These are phyloP conservation scores for Seira ritae DNA, from an alignment of 2,888 invertebrate species.

Conservation along the genomic window DNA sequence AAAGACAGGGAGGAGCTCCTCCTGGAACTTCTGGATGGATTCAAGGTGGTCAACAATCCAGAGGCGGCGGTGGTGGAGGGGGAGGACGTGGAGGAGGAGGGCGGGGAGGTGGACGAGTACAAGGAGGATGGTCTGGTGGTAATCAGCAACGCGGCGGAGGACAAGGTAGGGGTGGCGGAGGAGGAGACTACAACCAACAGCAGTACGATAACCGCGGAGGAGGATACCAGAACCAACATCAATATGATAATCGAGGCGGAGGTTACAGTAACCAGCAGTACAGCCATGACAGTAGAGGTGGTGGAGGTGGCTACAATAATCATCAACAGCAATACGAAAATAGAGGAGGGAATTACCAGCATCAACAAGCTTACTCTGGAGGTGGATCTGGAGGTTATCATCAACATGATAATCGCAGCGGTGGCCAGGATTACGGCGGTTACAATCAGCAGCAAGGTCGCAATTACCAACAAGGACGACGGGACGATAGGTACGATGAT, in stretches of 20 bases:
- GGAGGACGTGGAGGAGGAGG: slow-evolving; percentile 73
- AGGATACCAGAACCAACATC: slow-evolving; percentile 20
- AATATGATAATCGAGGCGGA: slow-evolving; percentile 25
- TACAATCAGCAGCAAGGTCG: slow-evolving; percentile 43
- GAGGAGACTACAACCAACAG: slow-evolving; percentile 23
- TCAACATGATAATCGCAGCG: slow-evolving; percentile 59
- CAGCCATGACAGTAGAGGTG: no score
- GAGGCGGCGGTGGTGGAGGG: slow-evolving; percentile 74
- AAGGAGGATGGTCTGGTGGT: slow-evolving; percentile 69
- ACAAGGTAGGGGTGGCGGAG: slow-evolving; percentile 70
- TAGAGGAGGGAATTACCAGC: slow-evolving; percentile 32
- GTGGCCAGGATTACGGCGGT: no score
- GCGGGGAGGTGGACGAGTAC: slow-evolving; percentile 69
- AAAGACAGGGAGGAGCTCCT: slow-evolving; percentile 76
- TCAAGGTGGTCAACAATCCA: slow-evolving; percentile 74
- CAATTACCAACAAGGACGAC: slow-evolving; percentile 29
- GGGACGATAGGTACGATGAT: slow-evolving; percentile 37
- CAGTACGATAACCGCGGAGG: slow-evolving; percentile 60
- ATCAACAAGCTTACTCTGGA: no score
- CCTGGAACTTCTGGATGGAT: slow-evolving; percentile 73
- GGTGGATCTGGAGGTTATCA: slow-evolving; percentile 63
- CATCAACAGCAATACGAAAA: slow-evolving; percentile 26
- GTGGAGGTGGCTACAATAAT: slow-evolving; percentile 31
- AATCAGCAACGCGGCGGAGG: slow-evolving; percentile 72
- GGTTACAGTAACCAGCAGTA: slow-evolving; percentile 68